Conservation (phyloP, 1,140 invertebrate genomes). For the Sminthurinus signatus region DNA sequence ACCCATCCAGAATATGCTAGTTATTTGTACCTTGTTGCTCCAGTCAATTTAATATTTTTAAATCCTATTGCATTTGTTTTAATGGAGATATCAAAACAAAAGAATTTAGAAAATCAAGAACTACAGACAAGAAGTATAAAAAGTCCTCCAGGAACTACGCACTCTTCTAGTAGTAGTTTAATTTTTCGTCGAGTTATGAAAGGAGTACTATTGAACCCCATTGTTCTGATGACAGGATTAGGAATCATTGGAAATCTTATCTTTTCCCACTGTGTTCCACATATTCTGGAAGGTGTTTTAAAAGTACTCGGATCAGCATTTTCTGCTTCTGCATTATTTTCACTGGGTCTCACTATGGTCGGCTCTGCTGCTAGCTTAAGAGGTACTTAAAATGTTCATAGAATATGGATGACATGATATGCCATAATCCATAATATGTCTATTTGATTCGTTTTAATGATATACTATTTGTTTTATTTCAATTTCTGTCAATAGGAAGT, state of each 20-base stretch:
- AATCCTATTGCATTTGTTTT: conserved; percentile 88
- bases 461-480: no score
- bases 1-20: conserved; percentile 82
- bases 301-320: conserved; percentile 80
- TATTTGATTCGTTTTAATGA: no score
- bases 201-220: conserved; percentile 77
- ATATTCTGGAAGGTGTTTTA: conserved; percentile 65
- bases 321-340: conserved; percentile 80
- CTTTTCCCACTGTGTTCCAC: conserved; percentile 69
- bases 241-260: conserved; percentile 79
- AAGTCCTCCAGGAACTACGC: not conserved
- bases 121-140: conserved; percentile 8
- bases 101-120: conserved; percentile 19
- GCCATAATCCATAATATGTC: no score
- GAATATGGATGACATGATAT: no score
- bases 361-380: conserved; percentile 72
- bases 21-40: conserved; percentile 89
- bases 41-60: conserved; percentile 83
- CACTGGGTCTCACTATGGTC: conserved; percentile 87
- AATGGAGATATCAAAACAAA: conserved; percentile 75
- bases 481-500: no score
- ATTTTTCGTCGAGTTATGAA: conserved; percentile 47
- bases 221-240: conserved; percentile 86
- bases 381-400: no score
- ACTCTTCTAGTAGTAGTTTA: conserved; percentile 3